phyloP scores from a whole-genome alignment of 2,888 invertebrate species.

The Junonia oenone region DNA sequence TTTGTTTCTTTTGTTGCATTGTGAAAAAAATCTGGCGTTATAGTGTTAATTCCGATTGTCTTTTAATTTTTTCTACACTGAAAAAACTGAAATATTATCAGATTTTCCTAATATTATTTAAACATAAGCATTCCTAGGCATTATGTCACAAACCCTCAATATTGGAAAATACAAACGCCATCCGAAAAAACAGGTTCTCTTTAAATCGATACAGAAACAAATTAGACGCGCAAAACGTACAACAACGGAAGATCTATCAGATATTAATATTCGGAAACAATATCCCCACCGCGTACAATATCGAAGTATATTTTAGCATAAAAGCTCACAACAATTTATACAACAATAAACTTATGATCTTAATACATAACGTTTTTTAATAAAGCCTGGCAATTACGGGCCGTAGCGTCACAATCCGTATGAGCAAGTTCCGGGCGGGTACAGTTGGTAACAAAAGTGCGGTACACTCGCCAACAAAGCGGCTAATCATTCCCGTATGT shows the following conservation, averaged over 20 bases:
- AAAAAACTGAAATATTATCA: too few species aligned
- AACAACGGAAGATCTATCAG: not conserved
- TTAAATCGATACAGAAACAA: not conserved
- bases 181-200: not conserved
- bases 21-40: not conserved
- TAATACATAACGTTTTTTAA: slow-evolving; percentile 41
- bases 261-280: not conserved
- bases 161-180: not conserved
- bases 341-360: slow-evolving; percentile 35
- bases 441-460: slow-evolving; percentile 60
- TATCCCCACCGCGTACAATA: not conserved
- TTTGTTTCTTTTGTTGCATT: not conserved
- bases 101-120: too few species aligned
- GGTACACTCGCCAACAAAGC: slow-evolving; percentile 50
- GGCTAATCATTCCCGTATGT: slow-evolving; percentile 67
- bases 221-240: not conserved
- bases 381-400: slow-evolving; percentile 42
- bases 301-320: slow-evolving; percentile 1
- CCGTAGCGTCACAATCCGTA: slow-evolving; percentile 40
- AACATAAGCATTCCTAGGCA: too few species aligned
- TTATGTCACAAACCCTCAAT: not conserved
- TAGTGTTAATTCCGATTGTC: not conserved
- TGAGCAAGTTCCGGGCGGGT: slow-evolving; percentile 42
- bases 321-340: slow-evolving; percentile 18
- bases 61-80: too few species aligned